A percentile compares a stretch with the other conserved stretches of the same genome.
Conservation (phyloP, 2,888 invertebrate species). For the Pachymerium ferrugineum region DNA sequence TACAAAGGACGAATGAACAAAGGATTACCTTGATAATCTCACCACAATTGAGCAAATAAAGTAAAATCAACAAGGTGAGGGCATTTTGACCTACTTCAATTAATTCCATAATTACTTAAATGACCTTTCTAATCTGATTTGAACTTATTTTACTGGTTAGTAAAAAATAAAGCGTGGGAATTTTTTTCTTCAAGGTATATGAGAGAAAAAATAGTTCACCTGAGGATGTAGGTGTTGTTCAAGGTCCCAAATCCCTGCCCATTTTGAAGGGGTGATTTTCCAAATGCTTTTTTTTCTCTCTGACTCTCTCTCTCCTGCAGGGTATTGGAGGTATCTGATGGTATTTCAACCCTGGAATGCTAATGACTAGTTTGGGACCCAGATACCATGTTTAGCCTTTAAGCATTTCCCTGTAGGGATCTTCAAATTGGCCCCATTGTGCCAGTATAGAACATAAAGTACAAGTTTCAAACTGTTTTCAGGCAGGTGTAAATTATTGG, state of each 20-base stretch:
- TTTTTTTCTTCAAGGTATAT: neutral
- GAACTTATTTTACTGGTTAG: neutral
- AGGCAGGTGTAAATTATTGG: neutral
- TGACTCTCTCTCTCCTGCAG: neutral
- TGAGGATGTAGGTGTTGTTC: conserved; percentile 13
- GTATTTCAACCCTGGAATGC: conserved; percentile 1
- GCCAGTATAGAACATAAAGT: neutral
- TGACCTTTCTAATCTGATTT: too few relatives aligned
- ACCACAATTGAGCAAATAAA: too few relatives aligned
- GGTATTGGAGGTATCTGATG: conserved; percentile 3
- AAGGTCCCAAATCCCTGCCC: neutral
- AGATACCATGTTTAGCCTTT: neutral
- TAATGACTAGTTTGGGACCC: neutral
- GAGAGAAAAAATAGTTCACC: neutral
- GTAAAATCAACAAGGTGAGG: too few relatives aligned
- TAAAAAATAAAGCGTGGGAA: neutral
- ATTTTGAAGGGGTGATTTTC: neutral
- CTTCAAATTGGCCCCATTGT: neutral
- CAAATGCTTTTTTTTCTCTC: neutral
- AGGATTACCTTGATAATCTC: too few relatives aligned
- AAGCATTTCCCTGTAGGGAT: neutral
- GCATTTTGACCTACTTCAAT: too few relatives aligned
- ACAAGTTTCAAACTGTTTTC: neutral
- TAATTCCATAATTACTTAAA: too few relatives aligned
- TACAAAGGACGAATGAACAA: neutral